Evolutionary conservation across 2,888 invertebrate species (phyloP).

Genomic region (Melitaea athalia): DNA sequence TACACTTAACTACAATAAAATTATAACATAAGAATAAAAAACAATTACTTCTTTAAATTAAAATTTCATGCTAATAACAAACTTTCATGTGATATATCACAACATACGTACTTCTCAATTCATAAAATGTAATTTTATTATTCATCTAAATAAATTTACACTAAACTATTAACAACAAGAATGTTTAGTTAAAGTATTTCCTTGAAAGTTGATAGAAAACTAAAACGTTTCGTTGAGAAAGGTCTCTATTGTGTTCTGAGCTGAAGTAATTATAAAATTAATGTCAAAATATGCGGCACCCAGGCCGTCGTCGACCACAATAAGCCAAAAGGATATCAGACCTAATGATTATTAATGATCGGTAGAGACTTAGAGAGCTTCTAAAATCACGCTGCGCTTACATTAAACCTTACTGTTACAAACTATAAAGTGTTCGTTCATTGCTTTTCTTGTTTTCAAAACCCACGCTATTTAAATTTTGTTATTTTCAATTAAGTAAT

Average conservation of each 20-base stretch:
- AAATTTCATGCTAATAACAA: too few relatives aligned
- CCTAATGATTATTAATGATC: constrained; percentile 72
- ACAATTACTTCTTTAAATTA: too few relatives aligned
- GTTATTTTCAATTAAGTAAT: not conserved
- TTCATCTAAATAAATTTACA: too few relatives aligned
- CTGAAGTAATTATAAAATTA: constrained; percentile 68
- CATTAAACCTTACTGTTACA: constrained; percentile 29
- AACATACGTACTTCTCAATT: too few relatives aligned
- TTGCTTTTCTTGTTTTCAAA: constrained; percentile 24
- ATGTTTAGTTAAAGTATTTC: not conserved
- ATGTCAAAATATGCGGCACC: constrained; percentile 71
- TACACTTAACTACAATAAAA: too few relatives aligned
- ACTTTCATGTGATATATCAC: too few relatives aligned
- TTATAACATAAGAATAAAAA: too few relatives aligned
- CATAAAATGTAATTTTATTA: too few relatives aligned
- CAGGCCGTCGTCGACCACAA: constrained; percentile 51
- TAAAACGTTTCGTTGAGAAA: constrained; percentile 59
- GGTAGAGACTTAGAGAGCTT: constrained; percentile 57
- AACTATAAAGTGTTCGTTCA: constrained; percentile 27
- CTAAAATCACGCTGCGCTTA: constrained; percentile 56
- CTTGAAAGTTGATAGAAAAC: constrained; percentile 13
- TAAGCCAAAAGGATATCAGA: constrained; percentile 59
- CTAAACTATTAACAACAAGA: not conserved
- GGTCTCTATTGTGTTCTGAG: constrained; percentile 60
- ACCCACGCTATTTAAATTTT: not conserved